Base-by-base conservation (phyloP, 1,140 invertebrate genomes). In the Ips nitidus region DNA sequence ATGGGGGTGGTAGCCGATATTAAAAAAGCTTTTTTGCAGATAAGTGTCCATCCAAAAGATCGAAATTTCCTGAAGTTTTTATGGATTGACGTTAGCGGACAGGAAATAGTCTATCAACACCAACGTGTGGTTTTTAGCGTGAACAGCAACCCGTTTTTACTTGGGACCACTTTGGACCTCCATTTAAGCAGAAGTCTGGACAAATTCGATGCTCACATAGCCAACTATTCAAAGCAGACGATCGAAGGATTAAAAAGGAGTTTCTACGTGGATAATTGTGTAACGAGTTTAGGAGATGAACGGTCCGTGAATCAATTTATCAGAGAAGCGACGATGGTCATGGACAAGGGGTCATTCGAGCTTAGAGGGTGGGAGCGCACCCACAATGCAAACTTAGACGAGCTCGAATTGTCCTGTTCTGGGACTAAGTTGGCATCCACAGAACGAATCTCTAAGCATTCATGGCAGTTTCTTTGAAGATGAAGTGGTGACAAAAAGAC, bases 281-380 rank as follows among this genome's bases (percentile, higher is more conserved):
- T 75, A 4, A 62, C 74, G 6, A 72, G 71, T 43, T 52, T 79
- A 2, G 42, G 59, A 8, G 47, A 43, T 56, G 50, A 63, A 41
- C 39, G 71, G 6, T 58, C 66, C 37, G 61, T 72, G 4, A 36
- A 69, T 4, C 3, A 71, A 4, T 75, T 78, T 45, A 71, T 73
- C 3, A 5, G 58, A 38, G 58, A 69, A 60, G 7, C 73, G 5
- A 63, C 22, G 7, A 41, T 8, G 3, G 57, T 78, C 3, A 70
- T 78, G 55, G 41, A 4, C 39, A 40, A 72, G 41, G 74, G 69
- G 2, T 58, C 41, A 62, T 76, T 79, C 67, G 71, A 78, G 6
- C 22, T 22, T 22, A 22, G 22, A 22, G 22, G 22, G 22, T 22
- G 22, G 22, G 22, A 22, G 22, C 22, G 41, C 56, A 38, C 69